Percentiles rank a stretch among this genome's conserved stretches.
phyloP scores from a whole-genome alignment of 2,888 invertebrate species.

The Hetaerina titia region DNA sequence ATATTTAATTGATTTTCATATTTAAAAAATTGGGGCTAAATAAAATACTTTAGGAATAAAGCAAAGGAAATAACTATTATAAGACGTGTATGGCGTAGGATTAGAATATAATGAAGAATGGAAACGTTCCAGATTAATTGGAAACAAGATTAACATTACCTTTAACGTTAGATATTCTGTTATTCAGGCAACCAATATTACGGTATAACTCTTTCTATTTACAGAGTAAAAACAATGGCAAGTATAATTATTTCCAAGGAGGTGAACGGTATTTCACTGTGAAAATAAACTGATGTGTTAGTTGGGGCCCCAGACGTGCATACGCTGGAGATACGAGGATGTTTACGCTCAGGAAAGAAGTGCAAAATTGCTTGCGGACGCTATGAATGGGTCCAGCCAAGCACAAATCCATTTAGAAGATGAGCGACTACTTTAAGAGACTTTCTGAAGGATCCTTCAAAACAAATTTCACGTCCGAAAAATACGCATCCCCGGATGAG shows the following conservation, averaged over 20 bases:
- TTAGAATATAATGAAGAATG: too few species aligned
- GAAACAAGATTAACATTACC: too few species aligned
- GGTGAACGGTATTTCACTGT: neutral
- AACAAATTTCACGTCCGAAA: conserved; percentile 9
- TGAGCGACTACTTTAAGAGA: neutral
- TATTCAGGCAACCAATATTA: too few species aligned
- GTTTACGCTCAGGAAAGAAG: neutral
- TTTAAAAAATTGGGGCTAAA: too few species aligned
- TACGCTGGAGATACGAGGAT: neutral
- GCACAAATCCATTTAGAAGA: neutral
- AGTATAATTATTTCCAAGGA: neutral
- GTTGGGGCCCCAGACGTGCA: neutral
- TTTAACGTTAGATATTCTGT: too few species aligned
- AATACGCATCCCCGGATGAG: neutral
- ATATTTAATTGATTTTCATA: too few species aligned
- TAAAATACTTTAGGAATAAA: too few species aligned
- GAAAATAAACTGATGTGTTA: neutral
- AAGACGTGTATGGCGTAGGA: too few species aligned
- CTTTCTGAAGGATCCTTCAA: conserved; percentile 6
- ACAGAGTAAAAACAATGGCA: too few species aligned
- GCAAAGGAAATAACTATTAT: too few species aligned
- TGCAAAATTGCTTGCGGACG: neutral
- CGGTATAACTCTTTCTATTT: too few species aligned
- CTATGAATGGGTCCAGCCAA: neutral
- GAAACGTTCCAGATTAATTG: too few species aligned